A percentile compares a stretch with the other conserved stretches of the same genome.
Conservation (phyloP, 2,113 vertebrate genomes). For the Noturus placidus region DNA sequence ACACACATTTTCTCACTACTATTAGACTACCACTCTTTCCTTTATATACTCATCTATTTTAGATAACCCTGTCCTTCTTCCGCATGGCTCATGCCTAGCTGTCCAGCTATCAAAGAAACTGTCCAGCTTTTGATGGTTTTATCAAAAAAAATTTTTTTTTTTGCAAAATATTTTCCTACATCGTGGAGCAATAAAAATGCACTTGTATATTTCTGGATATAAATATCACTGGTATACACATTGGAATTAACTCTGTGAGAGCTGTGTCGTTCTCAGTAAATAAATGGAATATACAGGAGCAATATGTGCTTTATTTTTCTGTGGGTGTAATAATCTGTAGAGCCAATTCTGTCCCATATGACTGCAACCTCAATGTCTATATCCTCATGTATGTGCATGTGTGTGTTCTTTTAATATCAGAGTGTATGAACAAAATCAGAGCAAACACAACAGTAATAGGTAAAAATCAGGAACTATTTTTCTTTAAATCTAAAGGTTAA, state of each 20-base stretch:
- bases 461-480: background rate
- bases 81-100: slow-evolving; percentile 36
- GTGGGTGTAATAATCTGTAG: slow-evolving; percentile 68
- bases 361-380: slow-evolving; percentile 41
- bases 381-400: background rate
- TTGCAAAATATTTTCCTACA: background rate
- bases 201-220: background rate
- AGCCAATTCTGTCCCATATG: slow-evolving; percentile 59
- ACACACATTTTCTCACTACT: slow-evolving; percentile 60
- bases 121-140: slow-evolving; percentile 33
- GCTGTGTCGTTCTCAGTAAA: slow-evolving; percentile 52
- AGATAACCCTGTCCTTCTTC: slow-evolving; percentile 1
- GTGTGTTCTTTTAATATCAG: background rate
- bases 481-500: background rate
- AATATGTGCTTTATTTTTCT: slow-evolving; percentile 67
- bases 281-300: slow-evolving; percentile 65
- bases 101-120: slow-evolving; percentile 41
- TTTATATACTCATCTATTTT: slow-evolving; percentile 51
- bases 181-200: background rate
- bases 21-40: slow-evolving; percentile 40
- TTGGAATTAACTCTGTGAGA: background rate
- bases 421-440: slow-evolving; percentile 16
- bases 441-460: background rate
- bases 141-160: slow-evolving; percentile 2
- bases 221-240: slow-evolving; percentile 3